Evolutionary conservation across 2,888 invertebrate genomes (phyloP), one percentile per base, ranked within the genome.

Genomic region (Auanema freiburgensis): DNA sequence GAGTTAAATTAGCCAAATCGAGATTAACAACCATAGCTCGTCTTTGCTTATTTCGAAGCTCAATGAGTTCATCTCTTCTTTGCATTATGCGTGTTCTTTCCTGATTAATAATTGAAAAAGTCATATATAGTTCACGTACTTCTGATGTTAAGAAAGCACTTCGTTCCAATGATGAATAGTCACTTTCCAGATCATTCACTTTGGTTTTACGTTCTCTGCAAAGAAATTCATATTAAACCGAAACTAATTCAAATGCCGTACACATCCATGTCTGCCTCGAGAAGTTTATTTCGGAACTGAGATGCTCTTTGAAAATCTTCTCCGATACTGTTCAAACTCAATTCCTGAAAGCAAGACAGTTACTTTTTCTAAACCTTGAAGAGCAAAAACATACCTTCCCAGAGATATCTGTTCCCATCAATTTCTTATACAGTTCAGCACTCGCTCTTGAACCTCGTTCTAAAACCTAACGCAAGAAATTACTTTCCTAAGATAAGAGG

Each of bases 61-160:
- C 63, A n/a, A 67, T 54, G 24, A 80, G 55, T 49, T 80, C 78
- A 23, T 77, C 81, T 46, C 79, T 67, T 33, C 80, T 59, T 59
- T 58, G 53, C n/a, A 72, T 65, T 41, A 80, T 71, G 4, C 72
- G 73, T 21, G 46, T 46, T 24, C n/a, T 5, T 52, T 53, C 42
- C 12, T 16, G n/a, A 41, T 18, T 18, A 24, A 46, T 44, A 12
- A 24, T 59, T 59, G 11, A 2, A 16, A 40, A 59, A 55, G 12
- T 16, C 12, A 4, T 5, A 18, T 6, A 50, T 41, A 8, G 43
- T 49, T 33, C 8, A 5, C 33, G 33, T 21, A 46, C 24, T 21
- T 62, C 62, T 8, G 12, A 87, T 44, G 89, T 89, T 21, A 93
- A 86, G 93, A 94, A 96, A 24, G 90, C 90, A 72, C 91, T 91